phyloP scores from a whole-genome alignment of 1,140 invertebrate species.

The Diorhabda sublineata region DNA sequence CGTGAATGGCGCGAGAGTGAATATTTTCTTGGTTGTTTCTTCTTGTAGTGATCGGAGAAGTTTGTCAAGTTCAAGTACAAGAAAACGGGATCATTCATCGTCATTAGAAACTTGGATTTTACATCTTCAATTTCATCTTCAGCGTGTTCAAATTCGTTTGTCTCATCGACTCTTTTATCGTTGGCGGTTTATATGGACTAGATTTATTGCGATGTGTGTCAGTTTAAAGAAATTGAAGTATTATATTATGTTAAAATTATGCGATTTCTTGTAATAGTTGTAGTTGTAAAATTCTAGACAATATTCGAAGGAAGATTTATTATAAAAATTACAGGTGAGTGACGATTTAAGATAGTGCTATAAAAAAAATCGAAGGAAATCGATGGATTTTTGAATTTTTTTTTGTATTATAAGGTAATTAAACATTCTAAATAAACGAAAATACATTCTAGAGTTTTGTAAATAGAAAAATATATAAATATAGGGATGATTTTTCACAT shows the following conservation, averaged over 20 bases:
- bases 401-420: no score
- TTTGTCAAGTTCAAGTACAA: constrained; percentile 22
- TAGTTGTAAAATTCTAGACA: background rate
- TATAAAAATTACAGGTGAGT: no score
- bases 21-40: constrained; percentile 18
- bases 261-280: constrained; percentile 7
- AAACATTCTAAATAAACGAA: no score
- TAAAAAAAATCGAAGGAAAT: no score
- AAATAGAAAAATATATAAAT: no score
- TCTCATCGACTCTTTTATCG: no score
- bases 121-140: constrained; percentile 10
- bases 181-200: no score
- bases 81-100: constrained; percentile 1
- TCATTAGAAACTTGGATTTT: background rate
- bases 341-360: no score
- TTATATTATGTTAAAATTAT: constrained; percentile 31
- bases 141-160: constrained; percentile 1
- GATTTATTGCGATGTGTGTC: constrained; percentile 17
- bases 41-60: constrained; percentile 9
- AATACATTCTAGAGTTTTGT: no score
- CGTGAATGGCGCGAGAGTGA: constrained; percentile 21
- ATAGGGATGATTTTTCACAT: no score
- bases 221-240: constrained; percentile 25
- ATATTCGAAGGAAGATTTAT: no score
- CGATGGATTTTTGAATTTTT: no score